These are phyloP conservation scores for Plebejus argus DNA, from an alignment of 2,888 invertebrate genomes.

Conservation along the genomic window DNA sequence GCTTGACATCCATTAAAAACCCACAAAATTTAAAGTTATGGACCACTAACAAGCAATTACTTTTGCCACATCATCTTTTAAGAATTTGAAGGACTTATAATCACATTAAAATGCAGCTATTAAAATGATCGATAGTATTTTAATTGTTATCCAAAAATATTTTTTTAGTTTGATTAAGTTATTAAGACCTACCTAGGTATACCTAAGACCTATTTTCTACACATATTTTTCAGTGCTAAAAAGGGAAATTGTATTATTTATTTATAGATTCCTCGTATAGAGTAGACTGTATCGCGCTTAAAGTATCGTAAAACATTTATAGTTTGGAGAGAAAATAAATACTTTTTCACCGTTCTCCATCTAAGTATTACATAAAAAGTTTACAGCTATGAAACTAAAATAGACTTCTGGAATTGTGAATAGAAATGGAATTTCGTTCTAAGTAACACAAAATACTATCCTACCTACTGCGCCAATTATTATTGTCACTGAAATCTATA, in stretches of 20 bases:
- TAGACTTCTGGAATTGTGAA: constrained; percentile 46
- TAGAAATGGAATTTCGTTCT: too few species aligned
- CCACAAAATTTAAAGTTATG: constrained; percentile 38
- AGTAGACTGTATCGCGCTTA: constrained; percentile 61
- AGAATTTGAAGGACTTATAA: neutral
- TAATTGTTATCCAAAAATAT: neutral
- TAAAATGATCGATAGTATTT: neutral
- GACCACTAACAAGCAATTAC: neutral
- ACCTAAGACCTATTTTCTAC: too few species aligned
- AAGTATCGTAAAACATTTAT: constrained; percentile 72
- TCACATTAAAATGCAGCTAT: neutral
- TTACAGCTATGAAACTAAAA: constrained; percentile 65
- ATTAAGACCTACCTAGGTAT: neutral
- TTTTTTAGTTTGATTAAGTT: neutral
- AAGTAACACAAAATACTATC: too few species aligned
- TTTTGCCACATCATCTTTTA: neutral
- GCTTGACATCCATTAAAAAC: constrained; percentile 47
- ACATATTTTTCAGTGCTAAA: neutral
- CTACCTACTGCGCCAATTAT: too few species aligned
- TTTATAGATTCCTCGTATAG: constrained; percentile 27
- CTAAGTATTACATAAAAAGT: constrained; percentile 67
- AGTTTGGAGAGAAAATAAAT: constrained; percentile 71
- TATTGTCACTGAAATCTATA: too few species aligned
- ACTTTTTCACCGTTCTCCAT: constrained; percentile 67
- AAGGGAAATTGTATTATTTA: neutral